Evolutionary conservation across 2,113 vertebrate genomes (phyloP).

Genomic region (Tachuris rubrigastra): DNA sequence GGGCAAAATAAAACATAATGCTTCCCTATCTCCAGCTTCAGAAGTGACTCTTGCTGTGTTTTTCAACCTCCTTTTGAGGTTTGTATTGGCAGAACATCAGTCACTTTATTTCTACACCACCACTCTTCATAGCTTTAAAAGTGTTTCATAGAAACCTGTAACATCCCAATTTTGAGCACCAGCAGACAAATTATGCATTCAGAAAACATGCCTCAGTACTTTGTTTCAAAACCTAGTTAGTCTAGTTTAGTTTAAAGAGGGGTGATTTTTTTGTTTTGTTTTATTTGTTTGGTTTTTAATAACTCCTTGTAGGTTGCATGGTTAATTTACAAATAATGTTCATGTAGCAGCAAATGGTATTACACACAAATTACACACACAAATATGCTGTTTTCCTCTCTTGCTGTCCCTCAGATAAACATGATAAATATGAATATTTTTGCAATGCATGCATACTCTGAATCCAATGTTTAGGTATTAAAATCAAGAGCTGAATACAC

Average conservation of each 20-base stretch:
- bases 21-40: constrained; percentile 51
- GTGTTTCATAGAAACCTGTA: constrained; percentile 22
- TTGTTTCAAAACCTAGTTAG: constrained; percentile 29
- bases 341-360: not conserved
- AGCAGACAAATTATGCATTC: constrained; percentile 51
- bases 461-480: not conserved
- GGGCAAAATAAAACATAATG: constrained; percentile 65
- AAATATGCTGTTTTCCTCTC: not conserved
- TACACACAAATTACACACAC: not conserved
- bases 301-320: not conserved
- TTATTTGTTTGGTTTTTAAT: not conserved
- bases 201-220: constrained; percentile 38
- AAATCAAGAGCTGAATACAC: not conserved
- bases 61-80: constrained; percentile 66
- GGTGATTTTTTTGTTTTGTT: not conserved
- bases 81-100: constrained; percentile 67
- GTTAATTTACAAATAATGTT: not conserved
- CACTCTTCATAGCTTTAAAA: constrained; percentile 52
- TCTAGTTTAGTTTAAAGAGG: not conserved
- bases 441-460: not conserved
- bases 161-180: constrained; percentile 44
- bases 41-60: constrained; percentile 43
- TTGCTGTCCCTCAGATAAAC: not conserved
- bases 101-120: constrained; percentile 60
- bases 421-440: not conserved